phyloP scores from a whole-genome alignment of 2,888 invertebrate genomes.

The Folsomia manolachei region DNA sequence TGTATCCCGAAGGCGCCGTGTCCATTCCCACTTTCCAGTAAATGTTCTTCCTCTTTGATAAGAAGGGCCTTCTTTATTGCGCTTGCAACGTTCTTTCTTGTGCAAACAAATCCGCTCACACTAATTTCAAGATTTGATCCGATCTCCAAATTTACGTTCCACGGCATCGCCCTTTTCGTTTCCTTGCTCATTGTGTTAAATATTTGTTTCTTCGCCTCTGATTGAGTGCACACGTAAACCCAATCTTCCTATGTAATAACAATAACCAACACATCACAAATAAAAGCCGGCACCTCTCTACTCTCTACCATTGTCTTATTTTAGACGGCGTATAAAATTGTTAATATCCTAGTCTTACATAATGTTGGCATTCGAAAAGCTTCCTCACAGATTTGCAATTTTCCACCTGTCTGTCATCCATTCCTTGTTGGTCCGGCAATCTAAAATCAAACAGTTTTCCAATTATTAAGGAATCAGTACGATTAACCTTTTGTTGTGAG shows the following conservation, averaged over 20 bases:
- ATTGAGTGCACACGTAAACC: background rate
- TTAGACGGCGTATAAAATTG: background rate
- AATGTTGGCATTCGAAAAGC: slow-evolving; percentile 18
- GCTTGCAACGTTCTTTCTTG: slow-evolving; percentile 31
- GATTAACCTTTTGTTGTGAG: no score
- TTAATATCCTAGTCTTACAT: slow-evolving; percentile 20
- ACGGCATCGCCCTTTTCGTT: slow-evolving; percentile 24
- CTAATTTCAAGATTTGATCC: slow-evolving; percentile 34
- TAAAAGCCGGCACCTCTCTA: no score
- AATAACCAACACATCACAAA: no score
- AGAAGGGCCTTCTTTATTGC: slow-evolving; percentile 27
- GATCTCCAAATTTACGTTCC: slow-evolving; percentile 39
- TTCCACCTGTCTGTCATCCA: slow-evolving; percentile 25
- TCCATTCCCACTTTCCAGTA: background rate
- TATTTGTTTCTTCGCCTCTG: slow-evolving; percentile 24
- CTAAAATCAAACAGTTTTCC: no score
- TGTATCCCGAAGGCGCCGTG: background rate
- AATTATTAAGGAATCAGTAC: no score
- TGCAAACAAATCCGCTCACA: slow-evolving; percentile 38
- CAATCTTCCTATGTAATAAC: slow-evolving; percentile 10
- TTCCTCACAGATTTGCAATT: slow-evolving; percentile 21
- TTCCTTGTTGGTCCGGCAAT: slow-evolving; percentile 23
- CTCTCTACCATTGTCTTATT: no score
- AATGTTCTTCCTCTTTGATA: slow-evolving; percentile 4
- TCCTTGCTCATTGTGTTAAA: slow-evolving; percentile 33